Conservation (phyloP, 2,113 vertebrate species). For the Melanerpes formicivorus region DNA sequence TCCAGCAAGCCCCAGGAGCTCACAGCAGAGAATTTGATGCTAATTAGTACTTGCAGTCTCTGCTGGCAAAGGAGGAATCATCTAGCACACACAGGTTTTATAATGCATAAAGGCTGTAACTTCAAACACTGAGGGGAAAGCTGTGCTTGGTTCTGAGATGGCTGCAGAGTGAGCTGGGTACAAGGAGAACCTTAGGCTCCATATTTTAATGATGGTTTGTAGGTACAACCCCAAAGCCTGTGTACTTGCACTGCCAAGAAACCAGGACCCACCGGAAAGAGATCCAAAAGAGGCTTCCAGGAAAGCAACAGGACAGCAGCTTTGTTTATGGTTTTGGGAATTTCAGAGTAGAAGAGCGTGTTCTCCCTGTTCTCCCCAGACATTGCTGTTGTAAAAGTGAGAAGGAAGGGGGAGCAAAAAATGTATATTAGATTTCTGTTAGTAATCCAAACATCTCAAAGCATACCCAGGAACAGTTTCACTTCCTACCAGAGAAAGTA, state of each 20-base stretch:
- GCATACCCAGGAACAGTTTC: neutral
- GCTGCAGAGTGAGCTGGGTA: neutral
- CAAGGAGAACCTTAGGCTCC: neutral
- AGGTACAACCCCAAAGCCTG: neutral
- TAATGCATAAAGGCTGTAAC: neutral
- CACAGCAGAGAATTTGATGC: neutral
- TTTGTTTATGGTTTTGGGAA: constrained; percentile 83
- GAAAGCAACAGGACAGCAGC: constrained; percentile 79
- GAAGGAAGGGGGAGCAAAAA: neutral
- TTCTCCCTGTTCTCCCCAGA: constrained; percentile 86
- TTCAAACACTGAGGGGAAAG: neutral
- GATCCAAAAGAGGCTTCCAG: constrained; percentile 86
- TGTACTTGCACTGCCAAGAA: neutral
- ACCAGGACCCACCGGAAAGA: constrained; percentile 78
- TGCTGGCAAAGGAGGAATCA: neutral
- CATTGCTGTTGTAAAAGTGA: constrained; percentile 74
- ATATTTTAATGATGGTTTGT: neutral
- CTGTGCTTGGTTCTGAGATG: neutral
- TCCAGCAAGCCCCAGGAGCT: neutral
- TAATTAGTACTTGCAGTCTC: constrained; percentile 14
- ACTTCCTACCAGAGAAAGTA: neutral
- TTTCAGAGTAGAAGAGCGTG: constrained; percentile 85
- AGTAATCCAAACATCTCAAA: neutral
- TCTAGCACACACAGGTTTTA: neutral
- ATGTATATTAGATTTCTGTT: neutral